phyloP scores from a whole-genome alignment of 2,797 vertebrate species.

The Malacoraja senta region DNA sequence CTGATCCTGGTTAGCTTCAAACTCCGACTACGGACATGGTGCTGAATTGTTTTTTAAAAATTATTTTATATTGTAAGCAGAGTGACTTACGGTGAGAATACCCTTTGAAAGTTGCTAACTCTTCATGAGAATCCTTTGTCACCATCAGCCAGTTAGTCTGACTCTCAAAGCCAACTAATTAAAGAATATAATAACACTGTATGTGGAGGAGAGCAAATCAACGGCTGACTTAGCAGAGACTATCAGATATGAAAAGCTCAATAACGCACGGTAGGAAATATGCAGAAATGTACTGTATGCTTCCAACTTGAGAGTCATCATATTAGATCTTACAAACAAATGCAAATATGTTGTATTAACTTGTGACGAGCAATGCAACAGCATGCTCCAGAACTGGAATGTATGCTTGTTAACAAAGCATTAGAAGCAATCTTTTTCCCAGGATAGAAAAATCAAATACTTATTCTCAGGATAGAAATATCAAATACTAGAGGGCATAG shows the following conservation, averaged over 20 bases:
- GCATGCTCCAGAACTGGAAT: background rate
- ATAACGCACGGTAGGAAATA: background rate
- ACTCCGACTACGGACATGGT: no score
- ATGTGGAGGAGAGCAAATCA: background rate
- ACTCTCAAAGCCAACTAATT: background rate
- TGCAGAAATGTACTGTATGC: no score
- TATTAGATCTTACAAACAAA: background rate
- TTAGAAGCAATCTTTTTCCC: background rate
- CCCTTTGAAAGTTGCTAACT: background rate
- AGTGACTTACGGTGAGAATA: background rate
- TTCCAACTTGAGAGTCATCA: background rate
- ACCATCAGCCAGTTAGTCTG: background rate
- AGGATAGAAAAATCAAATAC: no score
- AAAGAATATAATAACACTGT: background rate
- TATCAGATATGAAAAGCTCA: background rate
- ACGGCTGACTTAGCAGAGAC: background rate
- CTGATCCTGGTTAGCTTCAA: no score
- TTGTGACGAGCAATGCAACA: background rate
- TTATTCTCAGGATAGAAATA: no score
- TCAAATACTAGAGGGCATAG: no score
- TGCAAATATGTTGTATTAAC: background rate
- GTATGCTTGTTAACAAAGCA: background rate
- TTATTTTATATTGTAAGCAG: background rate
- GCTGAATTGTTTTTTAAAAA: background rate
- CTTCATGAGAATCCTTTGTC: background rate